These are phyloP conservation scores for Coleophora flavipennella DNA, from an alignment of 2,888 invertebrate genomes.

Conservation along the genomic window DNA sequence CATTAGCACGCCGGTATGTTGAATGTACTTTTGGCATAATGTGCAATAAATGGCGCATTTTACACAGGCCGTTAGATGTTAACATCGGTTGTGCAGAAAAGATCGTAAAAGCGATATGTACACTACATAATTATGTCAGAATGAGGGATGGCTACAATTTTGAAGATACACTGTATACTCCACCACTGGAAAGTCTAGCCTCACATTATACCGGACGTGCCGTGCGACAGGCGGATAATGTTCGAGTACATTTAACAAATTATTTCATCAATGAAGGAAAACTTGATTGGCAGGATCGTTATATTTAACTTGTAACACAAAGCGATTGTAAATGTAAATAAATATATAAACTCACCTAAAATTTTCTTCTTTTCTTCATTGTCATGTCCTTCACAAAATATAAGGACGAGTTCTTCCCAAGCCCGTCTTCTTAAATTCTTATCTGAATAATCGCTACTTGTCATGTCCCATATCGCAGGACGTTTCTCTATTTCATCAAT, in stretches of 20 bases:
- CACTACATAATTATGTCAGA: slow-evolving; percentile 3
- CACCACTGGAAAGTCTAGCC: slow-evolving; percentile 1
- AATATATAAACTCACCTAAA: no score
- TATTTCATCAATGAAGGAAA: no score
- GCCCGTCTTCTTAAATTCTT: slow-evolving; percentile 2
- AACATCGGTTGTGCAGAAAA: slow-evolving; percentile 12
- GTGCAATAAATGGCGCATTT: slow-evolving; percentile 11
- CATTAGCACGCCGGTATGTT: slow-evolving; percentile 11
- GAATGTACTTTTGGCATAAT: slow-evolving; percentile 12
- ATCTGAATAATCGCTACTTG: slow-evolving; percentile 3
- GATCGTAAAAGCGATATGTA: slow-evolving; percentile 4
- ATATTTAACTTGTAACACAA: no score
- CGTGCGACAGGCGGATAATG: no score
- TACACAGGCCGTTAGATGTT: slow-evolving; percentile 11
- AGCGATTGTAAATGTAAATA: no score
- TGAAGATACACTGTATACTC: slow-evolving; percentile 2
- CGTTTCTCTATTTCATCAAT: slow-evolving; percentile 3
- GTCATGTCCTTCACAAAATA: slow-evolving; percentile 1
- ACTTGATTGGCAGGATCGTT: no score
- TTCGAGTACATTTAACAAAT: slow-evolving; percentile 1
- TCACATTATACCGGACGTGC: not conserved
- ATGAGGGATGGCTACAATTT: slow-evolving; percentile 5
- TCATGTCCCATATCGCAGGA: slow-evolving; percentile 1
- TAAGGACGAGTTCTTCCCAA: slow-evolving; percentile 3
- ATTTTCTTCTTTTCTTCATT: slow-evolving; percentile 3